Percentiles rank a stretch among this genome's conserved stretches.
Conservation (phyloP, 2,888 invertebrate species). For the Drosophila quinaria region DNA sequence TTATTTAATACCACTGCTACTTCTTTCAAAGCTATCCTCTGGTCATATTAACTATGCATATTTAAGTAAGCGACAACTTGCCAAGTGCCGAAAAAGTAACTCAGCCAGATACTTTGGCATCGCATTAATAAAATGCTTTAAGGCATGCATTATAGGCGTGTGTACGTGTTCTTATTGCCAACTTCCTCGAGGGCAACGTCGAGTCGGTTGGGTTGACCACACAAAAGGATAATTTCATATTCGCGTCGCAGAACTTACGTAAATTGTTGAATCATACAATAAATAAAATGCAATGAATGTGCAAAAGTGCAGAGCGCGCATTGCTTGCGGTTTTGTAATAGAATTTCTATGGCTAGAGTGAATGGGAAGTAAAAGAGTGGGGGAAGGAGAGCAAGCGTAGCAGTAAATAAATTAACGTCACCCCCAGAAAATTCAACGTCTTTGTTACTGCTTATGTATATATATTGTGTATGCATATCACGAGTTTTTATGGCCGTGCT, state of each 20-base stretch:
- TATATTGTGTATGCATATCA: no score
- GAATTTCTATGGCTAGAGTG: neutral
- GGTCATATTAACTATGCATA: slow-evolving; percentile 48
- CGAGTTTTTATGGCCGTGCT: slow-evolving; percentile 31
- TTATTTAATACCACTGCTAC: slow-evolving; percentile 25
- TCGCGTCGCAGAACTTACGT: slow-evolving; percentile 71
- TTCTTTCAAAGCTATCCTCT: slow-evolving; percentile 16
- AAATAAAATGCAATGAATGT: slow-evolving; percentile 72
- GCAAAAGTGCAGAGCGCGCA: slow-evolving; percentile 64
- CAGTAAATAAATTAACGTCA: slow-evolving; percentile 74
- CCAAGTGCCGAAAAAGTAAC: slow-evolving; percentile 49
- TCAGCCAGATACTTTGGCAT: slow-evolving; percentile 58
- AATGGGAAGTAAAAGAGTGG: neutral
- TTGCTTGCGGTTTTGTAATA: slow-evolving; percentile 50
- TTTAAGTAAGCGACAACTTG: slow-evolving; percentile 20
- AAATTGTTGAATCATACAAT: slow-evolving; percentile 73
- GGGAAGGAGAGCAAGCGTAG: slow-evolving; percentile 49
- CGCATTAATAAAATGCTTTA: slow-evolving; percentile 48
- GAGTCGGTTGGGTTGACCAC: slow-evolving; percentile 10
- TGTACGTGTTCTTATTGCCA: slow-evolving; percentile 66
- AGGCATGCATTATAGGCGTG: slow-evolving; percentile 53
- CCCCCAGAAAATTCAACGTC: no score
- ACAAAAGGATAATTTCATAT: slow-evolving; percentile 71
- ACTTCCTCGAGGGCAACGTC: slow-evolving; percentile 41
- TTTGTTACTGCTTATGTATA: slow-evolving; percentile 60